A percentile compares a stretch with the other conserved stretches of the same genome.
Evolutionary conservation across 2,113 vertebrate genomes (phyloP).

Genomic region (Hippocampus guttulatus): DNA sequence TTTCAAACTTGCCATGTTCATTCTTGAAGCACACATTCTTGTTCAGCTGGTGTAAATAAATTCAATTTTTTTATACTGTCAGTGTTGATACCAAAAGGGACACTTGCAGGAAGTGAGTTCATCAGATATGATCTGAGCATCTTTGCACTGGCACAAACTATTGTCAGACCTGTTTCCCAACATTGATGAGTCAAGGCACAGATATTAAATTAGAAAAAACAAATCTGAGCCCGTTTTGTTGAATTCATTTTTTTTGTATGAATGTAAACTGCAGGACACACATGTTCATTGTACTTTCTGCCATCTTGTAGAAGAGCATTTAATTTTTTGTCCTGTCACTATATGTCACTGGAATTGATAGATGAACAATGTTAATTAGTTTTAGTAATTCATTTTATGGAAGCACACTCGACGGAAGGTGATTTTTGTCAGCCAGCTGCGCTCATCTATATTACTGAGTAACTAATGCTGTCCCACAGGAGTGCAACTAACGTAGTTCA

Average conservation of each 20-base stretch:
- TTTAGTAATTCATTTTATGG: too few relatives aligned
- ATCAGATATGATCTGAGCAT: not conserved
- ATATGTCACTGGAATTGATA: too few relatives aligned
- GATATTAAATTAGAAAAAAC: not conserved
- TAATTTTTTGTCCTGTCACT: too few relatives aligned
- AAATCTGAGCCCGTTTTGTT: too few relatives aligned
- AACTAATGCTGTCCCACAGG: not conserved
- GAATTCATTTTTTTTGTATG: too few relatives aligned
- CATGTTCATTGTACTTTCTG: too few relatives aligned
- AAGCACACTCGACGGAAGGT: too few relatives aligned
- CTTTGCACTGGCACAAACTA: conserved; percentile 13
- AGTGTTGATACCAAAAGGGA: not conserved
- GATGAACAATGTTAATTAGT: too few relatives aligned
- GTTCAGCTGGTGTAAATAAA: conserved; percentile 35
- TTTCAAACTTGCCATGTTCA: too few relatives aligned
- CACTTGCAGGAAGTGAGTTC: not conserved
- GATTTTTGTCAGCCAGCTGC: too few relatives aligned
- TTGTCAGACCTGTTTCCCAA: not conserved
- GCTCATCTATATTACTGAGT: not conserved
- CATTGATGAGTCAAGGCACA: not conserved
- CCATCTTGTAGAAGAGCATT: too few relatives aligned
- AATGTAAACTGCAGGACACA: too few relatives aligned
- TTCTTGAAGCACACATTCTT: conserved; percentile 29
- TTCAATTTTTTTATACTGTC: conserved; percentile 40
- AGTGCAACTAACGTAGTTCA: not conserved